Percentiles rank a stretch among this genome's conserved stretches.
These are phyloP conservation scores for Ptyas mucosa DNA, from an alignment of 2,113 vertebrate genomes.

Conservation along the genomic window DNA sequence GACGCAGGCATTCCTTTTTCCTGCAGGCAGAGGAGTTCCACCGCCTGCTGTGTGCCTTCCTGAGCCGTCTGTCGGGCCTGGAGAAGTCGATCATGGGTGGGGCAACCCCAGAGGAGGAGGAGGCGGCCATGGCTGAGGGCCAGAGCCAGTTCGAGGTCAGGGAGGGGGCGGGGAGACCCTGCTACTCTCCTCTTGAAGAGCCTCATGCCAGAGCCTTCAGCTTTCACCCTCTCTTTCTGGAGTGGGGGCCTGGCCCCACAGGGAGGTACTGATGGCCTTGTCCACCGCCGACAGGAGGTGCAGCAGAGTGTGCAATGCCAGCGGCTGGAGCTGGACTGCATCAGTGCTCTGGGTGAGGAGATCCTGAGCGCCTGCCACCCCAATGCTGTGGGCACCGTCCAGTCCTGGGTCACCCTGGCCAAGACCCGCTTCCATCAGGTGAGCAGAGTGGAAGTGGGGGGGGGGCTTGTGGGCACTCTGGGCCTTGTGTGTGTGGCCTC, in stretches of 20 bases:
- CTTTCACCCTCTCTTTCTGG: not conserved
- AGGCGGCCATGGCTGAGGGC: conserved; percentile 60
- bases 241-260: not conserved
- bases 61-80: conserved; percentile 72
- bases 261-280: not conserved
- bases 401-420: conserved; percentile 82
- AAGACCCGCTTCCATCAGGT: conserved; percentile 86
- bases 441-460: not conserved
- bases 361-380: conserved; percentile 82
- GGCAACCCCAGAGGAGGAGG: conserved; percentile 74
- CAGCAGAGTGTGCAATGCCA: conserved; percentile 69
- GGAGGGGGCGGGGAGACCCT: not conserved
- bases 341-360: conserved; percentile 77
- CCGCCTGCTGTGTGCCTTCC: conserved; percentile 74
- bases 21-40: conserved; percentile 82
- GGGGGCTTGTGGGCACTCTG: accelerated
- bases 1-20: accelerated
- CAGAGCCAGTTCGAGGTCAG: conserved; percentile 75
- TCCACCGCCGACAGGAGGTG: conserved; percentile 66
- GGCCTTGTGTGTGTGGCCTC: no score
- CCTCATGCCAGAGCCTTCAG: not conserved
- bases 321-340: conserved; percentile 74
- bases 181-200: not conserved
- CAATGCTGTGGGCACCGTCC: conserved; percentile 79
- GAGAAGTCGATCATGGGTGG: conserved; percentile 78